phyloP scores from a whole-genome alignment of 2,113 vertebrate genomes.

The Suncus etruscus region DNA sequence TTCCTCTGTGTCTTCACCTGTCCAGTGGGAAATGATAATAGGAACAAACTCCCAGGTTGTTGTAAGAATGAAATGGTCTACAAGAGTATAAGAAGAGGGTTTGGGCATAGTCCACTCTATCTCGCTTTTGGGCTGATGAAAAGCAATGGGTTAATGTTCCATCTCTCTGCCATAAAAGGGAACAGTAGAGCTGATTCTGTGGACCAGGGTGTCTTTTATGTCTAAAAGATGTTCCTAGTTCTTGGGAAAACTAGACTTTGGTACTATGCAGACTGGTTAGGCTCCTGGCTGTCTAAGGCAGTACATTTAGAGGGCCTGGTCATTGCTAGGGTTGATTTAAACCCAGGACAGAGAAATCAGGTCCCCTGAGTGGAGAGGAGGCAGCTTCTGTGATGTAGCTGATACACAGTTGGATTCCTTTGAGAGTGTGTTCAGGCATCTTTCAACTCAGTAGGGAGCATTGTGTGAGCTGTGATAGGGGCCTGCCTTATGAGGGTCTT shows the following conservation, averaged over 20 bases:
- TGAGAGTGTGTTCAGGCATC: too few species aligned
- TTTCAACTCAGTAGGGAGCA: too few species aligned
- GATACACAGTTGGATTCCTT: too few species aligned
- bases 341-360: too few species aligned
- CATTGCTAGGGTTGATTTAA: too few species aligned
- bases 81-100: not conserved
- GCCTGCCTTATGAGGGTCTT: too few species aligned
- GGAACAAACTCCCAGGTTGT: not conserved
- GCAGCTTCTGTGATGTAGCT: not conserved
- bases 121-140: not conserved
- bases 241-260: not conserved
- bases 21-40: not conserved
- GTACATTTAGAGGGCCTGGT: too few species aligned
- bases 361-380: not conserved
- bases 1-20: conserved; percentile 52
- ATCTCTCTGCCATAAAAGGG: not conserved
- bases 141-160: not conserved
- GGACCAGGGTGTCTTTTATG: not conserved
- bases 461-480: too few species aligned
- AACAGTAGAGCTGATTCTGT: not conserved
- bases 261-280: not conserved
- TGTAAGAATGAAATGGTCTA: not conserved
- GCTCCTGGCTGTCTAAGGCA: not conserved
- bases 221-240: not conserved
- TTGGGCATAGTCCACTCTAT: not conserved